These are phyloP conservation scores for Eurystomus gularis DNA, from an alignment of 2,113 vertebrate species.

Conservation along the genomic window DNA sequence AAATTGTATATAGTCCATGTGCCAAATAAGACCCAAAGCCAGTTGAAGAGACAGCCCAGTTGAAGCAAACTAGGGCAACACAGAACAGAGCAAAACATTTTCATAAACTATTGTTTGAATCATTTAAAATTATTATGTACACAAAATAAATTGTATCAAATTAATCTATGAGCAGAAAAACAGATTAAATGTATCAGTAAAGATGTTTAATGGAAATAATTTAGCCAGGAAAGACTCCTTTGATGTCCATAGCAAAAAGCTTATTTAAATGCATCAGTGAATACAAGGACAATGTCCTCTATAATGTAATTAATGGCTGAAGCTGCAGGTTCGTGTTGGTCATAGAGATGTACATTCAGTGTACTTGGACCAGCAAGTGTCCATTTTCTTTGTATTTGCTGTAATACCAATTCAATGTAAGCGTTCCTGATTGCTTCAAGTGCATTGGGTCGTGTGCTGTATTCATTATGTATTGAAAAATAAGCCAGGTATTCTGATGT, in stretches of 20 bases:
- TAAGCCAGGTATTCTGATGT: background rate
- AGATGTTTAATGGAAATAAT: background rate
- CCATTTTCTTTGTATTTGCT: background rate
- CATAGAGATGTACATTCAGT: background rate
- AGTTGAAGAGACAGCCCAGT: background rate
- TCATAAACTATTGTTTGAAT: background rate
- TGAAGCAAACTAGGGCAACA: background rate
- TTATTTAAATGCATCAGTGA: background rate
- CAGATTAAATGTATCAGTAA: background rate
- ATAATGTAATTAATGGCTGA: background rate
- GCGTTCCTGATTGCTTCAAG: background rate
- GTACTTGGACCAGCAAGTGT: background rate
- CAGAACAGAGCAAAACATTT: background rate
- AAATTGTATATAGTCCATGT: background rate
- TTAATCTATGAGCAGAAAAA: background rate
- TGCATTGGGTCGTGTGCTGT: background rate
- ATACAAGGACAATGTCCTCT: background rate
- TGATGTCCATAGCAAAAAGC: background rate
- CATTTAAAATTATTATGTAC: background rate
- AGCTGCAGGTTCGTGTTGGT: background rate
- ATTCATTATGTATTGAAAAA: background rate
- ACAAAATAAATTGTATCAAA: background rate
- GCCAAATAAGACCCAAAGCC: background rate
- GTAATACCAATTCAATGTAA: background rate
- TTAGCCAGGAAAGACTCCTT: background rate